Base-by-base conservation (phyloP, 2,113 vertebrate species). In the Psettodes erumei region DNA sequence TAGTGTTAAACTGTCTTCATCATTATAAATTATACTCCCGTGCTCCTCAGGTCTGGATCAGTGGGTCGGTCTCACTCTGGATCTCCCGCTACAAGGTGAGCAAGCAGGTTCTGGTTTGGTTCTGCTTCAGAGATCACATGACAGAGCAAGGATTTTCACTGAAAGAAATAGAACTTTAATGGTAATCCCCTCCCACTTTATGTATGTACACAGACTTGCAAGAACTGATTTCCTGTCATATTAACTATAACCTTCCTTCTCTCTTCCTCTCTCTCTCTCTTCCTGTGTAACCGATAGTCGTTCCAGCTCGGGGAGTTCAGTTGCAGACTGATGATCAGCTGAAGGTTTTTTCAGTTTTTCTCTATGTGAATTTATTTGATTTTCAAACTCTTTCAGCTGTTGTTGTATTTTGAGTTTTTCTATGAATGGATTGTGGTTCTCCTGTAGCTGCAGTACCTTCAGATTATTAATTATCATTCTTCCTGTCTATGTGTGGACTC, bases 371-470 rank as follows among this genome's bases (percentile, higher is more conserved):
- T 53, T 16, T 2, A 2, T 53, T 28, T 16, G 6, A 28, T 53
- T 53, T 25, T 7, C 18, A 23, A 50, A 13, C 11, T 16, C 23
- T 40, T 69, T 18, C n/a, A 28, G 13, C 18, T 48, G 62, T 25
- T 23, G 21, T n/a, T 65, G 62, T 50, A 53, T 38, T 28, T 10
- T 35, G 30, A 16, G 43, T 48, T 65, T 48, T 65, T 50, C 30
- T 60, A 47, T 38, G 5, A 65, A 16, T 15, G 6, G 21, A 27
- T 21, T 60, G n/a, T n/a, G n/a, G 21, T 60, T 16, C 3, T 28
- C 25, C 23, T 50, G 47, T 25, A 25, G 21, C 21, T 25, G n/a
- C 45, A 23, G 18, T 23, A 11, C 9, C 21, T 48, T 48, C 23
- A 51, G 8, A 10, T 48, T 23, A 12, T 23, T 48, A 21, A 23